Conservation (phyloP, 2,888 invertebrate species). For the Eledona agricola region DNA sequence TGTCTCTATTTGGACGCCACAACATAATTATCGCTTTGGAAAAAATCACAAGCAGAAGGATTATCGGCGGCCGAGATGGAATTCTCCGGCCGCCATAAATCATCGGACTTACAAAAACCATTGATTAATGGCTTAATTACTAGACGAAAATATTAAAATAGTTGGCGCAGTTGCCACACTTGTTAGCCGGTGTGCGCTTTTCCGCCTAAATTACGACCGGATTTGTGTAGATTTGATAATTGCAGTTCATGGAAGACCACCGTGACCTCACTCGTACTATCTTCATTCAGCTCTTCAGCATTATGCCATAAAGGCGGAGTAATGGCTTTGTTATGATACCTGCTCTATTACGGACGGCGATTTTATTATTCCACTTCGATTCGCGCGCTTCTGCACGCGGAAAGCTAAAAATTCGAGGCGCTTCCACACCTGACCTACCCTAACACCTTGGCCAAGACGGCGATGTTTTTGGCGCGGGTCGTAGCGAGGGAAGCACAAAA, state of each 20-base stretch:
- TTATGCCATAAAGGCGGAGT: constrained; percentile 59
- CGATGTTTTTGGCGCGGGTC: constrained; percentile 50
- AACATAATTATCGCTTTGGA: constrained; percentile 32
- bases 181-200: constrained; percentile 10
- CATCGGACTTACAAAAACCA: constrained; percentile 30
- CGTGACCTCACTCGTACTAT: constrained; percentile 52
- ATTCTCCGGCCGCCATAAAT: constrained; percentile 28
- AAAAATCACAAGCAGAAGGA: constrained; percentile 13
- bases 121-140: constrained; percentile 39
- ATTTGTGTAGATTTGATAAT: constrained; percentile 36
- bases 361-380: constrained; percentile 53
- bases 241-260: constrained; percentile 38
- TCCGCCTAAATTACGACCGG: constrained; percentile 18
- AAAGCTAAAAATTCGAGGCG: constrained; percentile 2
- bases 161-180: constrained; percentile 28
- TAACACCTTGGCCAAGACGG: constrained; percentile 40
- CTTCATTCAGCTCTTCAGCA: constrained; percentile 54
- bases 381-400: constrained; percentile 28
- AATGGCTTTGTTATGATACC: constrained; percentile 59
- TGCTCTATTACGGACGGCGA: constrained; percentile 53
- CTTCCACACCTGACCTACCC: constrained; percentile 43
- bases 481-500: constrained; percentile 49
- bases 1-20: constrained; percentile 46
- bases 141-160: constrained; percentile 32
- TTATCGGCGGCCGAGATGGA: constrained; percentile 20